Conservation (phyloP, 2,797 vertebrate species). For the Oceanodroma leucorhoa region DNA sequence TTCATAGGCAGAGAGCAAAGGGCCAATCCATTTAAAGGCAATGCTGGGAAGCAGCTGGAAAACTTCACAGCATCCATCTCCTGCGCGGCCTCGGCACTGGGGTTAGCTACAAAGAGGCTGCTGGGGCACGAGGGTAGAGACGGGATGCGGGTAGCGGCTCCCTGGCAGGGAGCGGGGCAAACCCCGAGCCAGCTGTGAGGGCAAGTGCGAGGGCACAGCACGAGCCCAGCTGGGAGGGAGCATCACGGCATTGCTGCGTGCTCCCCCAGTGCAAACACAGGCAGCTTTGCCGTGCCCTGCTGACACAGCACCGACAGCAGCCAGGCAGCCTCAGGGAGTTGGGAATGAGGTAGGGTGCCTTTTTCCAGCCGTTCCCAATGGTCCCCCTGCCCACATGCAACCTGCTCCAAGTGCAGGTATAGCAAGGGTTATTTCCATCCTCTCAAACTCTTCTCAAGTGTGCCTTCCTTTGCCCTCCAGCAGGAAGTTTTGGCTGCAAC, state of each 20-base stretch:
- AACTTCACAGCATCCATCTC: neutral
- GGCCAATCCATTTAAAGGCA: neutral
- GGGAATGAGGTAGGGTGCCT: neutral
- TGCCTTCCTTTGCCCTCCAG: neutral
- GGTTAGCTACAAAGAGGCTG: neutral
- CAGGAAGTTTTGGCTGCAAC: neutral
- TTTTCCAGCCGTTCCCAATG: neutral
- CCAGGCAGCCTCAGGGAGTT: neutral
- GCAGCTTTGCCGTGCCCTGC: neutral
- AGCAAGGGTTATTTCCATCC: neutral
- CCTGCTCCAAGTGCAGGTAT: neutral
- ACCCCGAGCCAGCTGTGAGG: neutral
- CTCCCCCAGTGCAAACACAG: neutral
- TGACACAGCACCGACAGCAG: neutral
- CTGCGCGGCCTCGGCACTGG: accelerated
- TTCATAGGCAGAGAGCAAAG: neutral
- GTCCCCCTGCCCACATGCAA: neutral
- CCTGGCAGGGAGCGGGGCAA: neutral
- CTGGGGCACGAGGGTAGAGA: neutral
- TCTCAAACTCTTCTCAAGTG: neutral
- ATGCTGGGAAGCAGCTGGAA: neutral
- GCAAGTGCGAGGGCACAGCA: neutral
- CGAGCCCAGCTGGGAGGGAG: neutral
- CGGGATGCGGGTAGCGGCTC: accelerated
- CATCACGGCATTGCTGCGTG: accelerated